Evolutionary conservation across 1,140 invertebrate genomes (phyloP), one percentile per base, ranked within the genome.

Genomic region (Solenopsis fugax): DNA sequence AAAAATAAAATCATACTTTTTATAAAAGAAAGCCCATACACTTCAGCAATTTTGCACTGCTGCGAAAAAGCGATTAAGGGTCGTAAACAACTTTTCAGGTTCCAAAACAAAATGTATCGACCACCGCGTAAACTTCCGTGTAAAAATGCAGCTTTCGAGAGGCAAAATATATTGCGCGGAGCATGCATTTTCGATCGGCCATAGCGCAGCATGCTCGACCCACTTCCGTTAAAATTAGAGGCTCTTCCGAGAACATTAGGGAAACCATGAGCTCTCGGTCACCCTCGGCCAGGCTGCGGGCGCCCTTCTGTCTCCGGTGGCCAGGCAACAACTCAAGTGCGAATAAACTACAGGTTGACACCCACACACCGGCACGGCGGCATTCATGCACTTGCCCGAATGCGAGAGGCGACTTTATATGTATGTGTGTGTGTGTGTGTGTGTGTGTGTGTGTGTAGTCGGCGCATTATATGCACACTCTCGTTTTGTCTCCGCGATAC

Each of bases 401-500:
- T 45, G 54, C 62, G 80, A 13, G 12, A n/a, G 16, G 37, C 18
- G 52, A 84, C 34, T n/a, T n/a, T n/a, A n/a, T n/a, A n/a, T 24
- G 45, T 24, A 7, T 78, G 10, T 37, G 6, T 12, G 41, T 58
- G 12, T 50, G 16, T 21, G 13, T 67, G 24, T 62, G 45, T 24
- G 7, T 78, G 10, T 37, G 6, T 12, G 41, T 58, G 12, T 50
- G 16, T 21, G 13, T 67, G 24, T 62, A 24, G 29, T 24, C 48
- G 34, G 24, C 13, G 58, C 48, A 60, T 77, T 58, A 81, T 81
- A 81, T 69, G 34, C 76, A 72, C 60, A 48, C 69, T 52, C 52
- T 60, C 58, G 89, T 88, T 87, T 90, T 90, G 89, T 90, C 78
- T 78, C 67, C 48, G 76, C 87, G 84, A 88, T 85, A 80, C 87